A percentile compares a stretch with the other conserved stretches of the same genome.
phyloP scores from a whole-genome alignment of 2,888 invertebrate species.

The Agrotis ipsilon region DNA sequence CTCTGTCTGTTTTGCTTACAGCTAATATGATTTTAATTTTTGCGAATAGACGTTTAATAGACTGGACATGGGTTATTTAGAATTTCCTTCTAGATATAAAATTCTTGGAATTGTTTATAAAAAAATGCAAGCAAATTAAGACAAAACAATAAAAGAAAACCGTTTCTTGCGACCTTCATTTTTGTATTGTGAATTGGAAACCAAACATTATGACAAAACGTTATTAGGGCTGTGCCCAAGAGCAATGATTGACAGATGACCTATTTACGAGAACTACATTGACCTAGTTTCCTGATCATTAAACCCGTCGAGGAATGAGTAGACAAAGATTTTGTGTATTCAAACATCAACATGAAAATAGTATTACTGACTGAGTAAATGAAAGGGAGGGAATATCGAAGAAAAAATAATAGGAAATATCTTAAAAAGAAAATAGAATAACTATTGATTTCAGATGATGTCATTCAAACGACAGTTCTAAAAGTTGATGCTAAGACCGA shows the following conservation, averaged over 20 bases:
- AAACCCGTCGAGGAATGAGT: constrained; percentile 14
- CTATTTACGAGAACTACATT: constrained; percentile 40
- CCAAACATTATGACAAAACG: constrained; percentile 18
- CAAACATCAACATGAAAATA: constrained; percentile 15
- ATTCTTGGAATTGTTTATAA: no score
- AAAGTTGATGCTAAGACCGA: constrained; percentile 70
- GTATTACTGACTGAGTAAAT: neutral
- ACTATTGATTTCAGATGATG: constrained; percentile 70
- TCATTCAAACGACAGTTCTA: constrained; percentile 71
- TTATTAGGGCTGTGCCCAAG: constrained; percentile 13
- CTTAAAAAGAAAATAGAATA: constrained; percentile 26
- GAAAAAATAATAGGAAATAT: neutral
- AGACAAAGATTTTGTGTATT: constrained; percentile 14
- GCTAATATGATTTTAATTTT: no score
- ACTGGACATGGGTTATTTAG: no score
- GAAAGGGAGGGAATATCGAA: neutral
- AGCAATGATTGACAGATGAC: constrained; percentile 45
- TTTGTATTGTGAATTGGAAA: constrained; percentile 7
- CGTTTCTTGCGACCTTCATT: neutral
- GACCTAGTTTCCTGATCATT: constrained; percentile 45
- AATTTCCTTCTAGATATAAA: no score
- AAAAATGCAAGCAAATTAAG: no score
- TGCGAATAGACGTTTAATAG: no score
- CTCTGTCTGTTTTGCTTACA: neutral
- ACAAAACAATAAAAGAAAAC: no score